Conservation (phyloP, 1,140 invertebrate species). For the Zaprionus lachaisei region DNA sequence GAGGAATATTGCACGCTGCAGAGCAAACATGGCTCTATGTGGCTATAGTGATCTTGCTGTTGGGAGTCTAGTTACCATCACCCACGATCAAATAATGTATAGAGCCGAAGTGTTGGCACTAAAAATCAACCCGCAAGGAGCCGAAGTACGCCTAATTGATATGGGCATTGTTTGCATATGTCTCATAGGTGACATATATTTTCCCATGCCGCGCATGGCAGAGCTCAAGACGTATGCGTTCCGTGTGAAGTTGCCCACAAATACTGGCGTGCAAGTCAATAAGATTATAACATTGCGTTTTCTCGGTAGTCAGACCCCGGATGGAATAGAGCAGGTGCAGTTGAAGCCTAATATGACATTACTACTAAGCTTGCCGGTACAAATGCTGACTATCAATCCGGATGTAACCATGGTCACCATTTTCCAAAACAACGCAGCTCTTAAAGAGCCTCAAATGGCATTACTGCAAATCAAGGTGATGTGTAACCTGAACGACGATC, state of each 20-base stretch:
- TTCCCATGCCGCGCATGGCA: slow-evolving; percentile 27
- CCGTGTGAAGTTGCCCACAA: slow-evolving; percentile 34
- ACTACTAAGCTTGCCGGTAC: slow-evolving; percentile 42
- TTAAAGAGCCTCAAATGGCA: slow-evolving; percentile 27
- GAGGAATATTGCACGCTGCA: slow-evolving; percentile 9
- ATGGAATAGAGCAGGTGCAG: slow-evolving; percentile 46
- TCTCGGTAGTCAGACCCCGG: slow-evolving; percentile 26
- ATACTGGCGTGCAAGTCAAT: slow-evolving; percentile 43
- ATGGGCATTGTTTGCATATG: slow-evolving; percentile 6
- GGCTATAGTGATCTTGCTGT: slow-evolving; percentile 12
- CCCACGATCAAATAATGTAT: slow-evolving; percentile 1
- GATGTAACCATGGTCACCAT: slow-evolving; percentile 33
- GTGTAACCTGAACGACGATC: slow-evolving; percentile 37
- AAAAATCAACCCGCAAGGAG: slow-evolving; percentile 6
- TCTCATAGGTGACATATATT: slow-evolving; percentile 29
- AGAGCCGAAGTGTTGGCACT: neutral
- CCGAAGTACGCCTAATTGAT: slow-evolving; percentile 50
- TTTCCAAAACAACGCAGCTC: slow-evolving; percentile 11
- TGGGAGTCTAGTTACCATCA: slow-evolving; percentile 35
- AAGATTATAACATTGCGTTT: slow-evolving; percentile 44
- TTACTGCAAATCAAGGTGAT: slow-evolving; percentile 52
- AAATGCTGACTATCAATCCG: slow-evolving; percentile 38
- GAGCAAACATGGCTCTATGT: slow-evolving; percentile 7
- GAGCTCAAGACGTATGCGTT: slow-evolving; percentile 46
- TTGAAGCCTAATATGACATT: slow-evolving; percentile 48